These are phyloP conservation scores for Synchiropus splendidus DNA, from an alignment of 2,113 vertebrate species.

Conservation along the genomic window DNA sequence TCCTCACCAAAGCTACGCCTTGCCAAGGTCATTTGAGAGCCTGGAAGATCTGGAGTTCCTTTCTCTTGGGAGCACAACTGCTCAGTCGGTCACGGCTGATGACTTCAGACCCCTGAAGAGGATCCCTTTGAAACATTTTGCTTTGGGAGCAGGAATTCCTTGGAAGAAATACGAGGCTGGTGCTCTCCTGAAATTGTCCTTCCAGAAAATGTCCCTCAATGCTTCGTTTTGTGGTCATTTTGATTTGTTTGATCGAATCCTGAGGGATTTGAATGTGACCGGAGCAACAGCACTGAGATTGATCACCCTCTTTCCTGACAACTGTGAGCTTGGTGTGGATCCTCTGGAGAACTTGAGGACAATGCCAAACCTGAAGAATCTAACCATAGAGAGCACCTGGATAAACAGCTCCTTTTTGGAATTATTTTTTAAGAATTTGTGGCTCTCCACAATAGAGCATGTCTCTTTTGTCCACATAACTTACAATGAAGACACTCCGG, in stretches of 20 bases:
- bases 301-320: constrained; percentile 35
- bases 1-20: constrained; percentile 30
- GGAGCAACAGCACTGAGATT: constrained; percentile 19
- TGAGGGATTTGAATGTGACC: constrained; percentile 41
- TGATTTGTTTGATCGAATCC: constrained; percentile 29
- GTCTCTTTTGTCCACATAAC: constrained; percentile 52
- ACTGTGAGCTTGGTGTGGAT: constrained; percentile 26
- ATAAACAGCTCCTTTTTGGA: constrained; percentile 47
- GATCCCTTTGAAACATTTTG: constrained; percentile 27
- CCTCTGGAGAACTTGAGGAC: constrained; percentile 32
- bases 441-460: constrained; percentile 30
- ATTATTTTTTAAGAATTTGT: constrained; percentile 29
- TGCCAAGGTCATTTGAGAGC: constrained; percentile 36
- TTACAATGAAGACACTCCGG: constrained; percentile 50
- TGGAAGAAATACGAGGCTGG: constrained; percentile 41
- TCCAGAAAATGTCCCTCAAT: constrained; percentile 35
- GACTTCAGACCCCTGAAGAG: constrained; percentile 43
- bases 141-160: constrained; percentile 25
- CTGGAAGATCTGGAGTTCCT: constrained; percentile 26
- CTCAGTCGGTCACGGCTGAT: constrained; percentile 16
- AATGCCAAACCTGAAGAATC: constrained; percentile 33
- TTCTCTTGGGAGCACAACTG: constrained; percentile 34
- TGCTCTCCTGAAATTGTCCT: constrained; percentile 37
- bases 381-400: constrained; percentile 45
- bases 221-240: constrained; percentile 40